Conservation (phyloP, 2,888 invertebrate genomes). For the Drosophila merina region DNA sequence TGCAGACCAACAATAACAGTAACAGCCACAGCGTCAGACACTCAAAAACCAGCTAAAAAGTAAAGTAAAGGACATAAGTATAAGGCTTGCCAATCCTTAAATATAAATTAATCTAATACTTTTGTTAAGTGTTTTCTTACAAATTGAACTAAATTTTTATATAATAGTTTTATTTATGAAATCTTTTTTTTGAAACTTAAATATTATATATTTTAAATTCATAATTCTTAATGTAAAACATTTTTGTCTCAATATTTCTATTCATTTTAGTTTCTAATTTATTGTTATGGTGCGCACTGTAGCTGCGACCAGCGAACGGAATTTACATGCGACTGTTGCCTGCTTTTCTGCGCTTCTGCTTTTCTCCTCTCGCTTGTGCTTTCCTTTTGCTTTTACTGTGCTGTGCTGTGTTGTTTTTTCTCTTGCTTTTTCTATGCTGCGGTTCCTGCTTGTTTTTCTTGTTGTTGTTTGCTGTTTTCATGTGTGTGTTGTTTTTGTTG, state of each 20-base stretch:
- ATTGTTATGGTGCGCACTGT: conserved; percentile 31
- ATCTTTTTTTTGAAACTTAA: too few species aligned
- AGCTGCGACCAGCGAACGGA: conserved; percentile 21
- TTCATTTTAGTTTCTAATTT: too few species aligned
- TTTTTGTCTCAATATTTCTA: too few species aligned
- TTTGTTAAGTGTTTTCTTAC: too few species aligned
- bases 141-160: too few species aligned
- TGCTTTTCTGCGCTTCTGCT: conserved; percentile 16
- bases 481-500: conserved; percentile 28
- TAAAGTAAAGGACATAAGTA: conserved; percentile 19
- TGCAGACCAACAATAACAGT: conserved; percentile 42
- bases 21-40: conserved; percentile 15
- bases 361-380: background rate
- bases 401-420: background rate
- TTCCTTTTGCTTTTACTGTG: background rate
- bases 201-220: background rate
- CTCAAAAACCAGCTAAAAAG: conserved; percentile 11
- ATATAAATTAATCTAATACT: too few species aligned
- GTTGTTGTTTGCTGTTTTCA: conserved; percentile 24
- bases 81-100: background rate
- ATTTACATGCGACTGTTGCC: conserved; percentile 28
- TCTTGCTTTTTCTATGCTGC: conserved; percentile 1
- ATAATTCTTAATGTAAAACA: too few species aligned
- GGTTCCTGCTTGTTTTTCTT: conserved; percentile 12
- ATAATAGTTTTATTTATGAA: too few species aligned